These are phyloP conservation scores for Abrostola tripartita DNA, from an alignment of 2,888 invertebrate genomes.

Conservation along the genomic window DNA sequence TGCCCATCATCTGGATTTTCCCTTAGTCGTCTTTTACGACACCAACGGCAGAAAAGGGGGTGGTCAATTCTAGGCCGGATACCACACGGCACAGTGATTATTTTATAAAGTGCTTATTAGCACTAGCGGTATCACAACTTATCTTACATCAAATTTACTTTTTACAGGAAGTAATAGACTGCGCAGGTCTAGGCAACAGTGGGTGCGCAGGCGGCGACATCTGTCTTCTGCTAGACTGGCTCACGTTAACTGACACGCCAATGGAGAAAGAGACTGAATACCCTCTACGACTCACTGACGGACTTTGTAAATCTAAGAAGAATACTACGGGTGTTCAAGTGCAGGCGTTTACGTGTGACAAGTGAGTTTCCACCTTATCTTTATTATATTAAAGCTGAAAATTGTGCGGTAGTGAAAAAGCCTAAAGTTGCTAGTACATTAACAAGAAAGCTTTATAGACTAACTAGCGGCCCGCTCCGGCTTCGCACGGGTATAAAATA, in stretches of 20 bases:
- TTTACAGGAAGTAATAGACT: conserved; percentile 92
- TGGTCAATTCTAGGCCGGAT: no score
- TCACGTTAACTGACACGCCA: conserved; percentile 86
- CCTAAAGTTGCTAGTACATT: no score
- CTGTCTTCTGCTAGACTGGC: conserved; percentile 93
- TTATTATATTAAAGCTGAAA: background rate
- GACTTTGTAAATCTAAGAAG: conserved; percentile 79
- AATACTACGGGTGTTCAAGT: conserved; percentile 84
- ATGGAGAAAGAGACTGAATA: conserved; percentile 89
- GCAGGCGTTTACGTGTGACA: conserved; percentile 89
- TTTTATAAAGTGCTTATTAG: background rate
- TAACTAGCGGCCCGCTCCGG: no score
- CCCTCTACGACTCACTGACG: conserved; percentile 87
- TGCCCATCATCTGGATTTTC: no score
- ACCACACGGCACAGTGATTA: no score
- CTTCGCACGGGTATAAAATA: no score
- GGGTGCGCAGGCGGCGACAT: conserved; percentile 95
- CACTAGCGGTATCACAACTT: no score
- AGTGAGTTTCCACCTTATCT: conserved; percentile 83
- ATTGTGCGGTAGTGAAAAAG: no score
- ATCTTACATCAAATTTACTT: no score
- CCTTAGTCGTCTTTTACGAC: no score
- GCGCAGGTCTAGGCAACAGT: conserved; percentile 91
- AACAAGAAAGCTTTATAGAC: no score
- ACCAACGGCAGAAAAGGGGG: no score